These are phyloP conservation scores for Nycteola revayana DNA, from an alignment of 2,888 invertebrate species.

Conservation along the genomic window DNA sequence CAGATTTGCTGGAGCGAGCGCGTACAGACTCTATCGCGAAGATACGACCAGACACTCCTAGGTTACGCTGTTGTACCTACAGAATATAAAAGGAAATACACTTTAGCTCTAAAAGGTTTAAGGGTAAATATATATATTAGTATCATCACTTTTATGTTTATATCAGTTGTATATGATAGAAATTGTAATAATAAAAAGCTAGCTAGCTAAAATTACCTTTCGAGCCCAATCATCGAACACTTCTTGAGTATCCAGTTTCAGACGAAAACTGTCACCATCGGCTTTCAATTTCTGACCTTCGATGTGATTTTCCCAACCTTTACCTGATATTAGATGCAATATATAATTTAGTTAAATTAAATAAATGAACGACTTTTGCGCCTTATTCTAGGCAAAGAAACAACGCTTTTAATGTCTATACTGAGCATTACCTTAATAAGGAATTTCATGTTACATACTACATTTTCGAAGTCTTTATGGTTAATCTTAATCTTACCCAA, in stretches of 20 bases:
- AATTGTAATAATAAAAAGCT: not conserved
- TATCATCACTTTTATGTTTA: too few relatives aligned
- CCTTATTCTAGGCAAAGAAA: too few relatives aligned
- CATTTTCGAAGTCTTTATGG: too few relatives aligned
- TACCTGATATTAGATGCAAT: slow-evolving; percentile 86
- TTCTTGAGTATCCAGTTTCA: slow-evolving; percentile 97
- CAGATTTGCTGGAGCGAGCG: slow-evolving; percentile 88
- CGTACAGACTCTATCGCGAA: slow-evolving; percentile 94
- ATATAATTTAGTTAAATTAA: too few relatives aligned
- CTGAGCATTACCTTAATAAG: too few relatives aligned
- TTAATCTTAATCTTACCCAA: slow-evolving; percentile 91
- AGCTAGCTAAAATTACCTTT: slow-evolving; percentile 72
- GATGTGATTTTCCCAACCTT: slow-evolving; percentile 99
- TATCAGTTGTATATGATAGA: too few relatives aligned
- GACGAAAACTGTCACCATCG: slow-evolving; percentile 98
- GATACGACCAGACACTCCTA: slow-evolving; percentile 96
- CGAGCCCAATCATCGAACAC: slow-evolving; percentile 99
- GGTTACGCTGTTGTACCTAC: slow-evolving; percentile 93
- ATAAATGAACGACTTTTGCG: too few relatives aligned
- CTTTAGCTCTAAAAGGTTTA: too few relatives aligned
- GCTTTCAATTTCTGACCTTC: slow-evolving; percentile 99
- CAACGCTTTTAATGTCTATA: too few relatives aligned
- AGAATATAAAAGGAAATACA: not conserved
- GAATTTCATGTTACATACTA: too few relatives aligned
- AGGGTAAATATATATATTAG: too few relatives aligned